Evolutionary conservation across 1,140 invertebrate genomes (phyloP).

Genomic region (Gonioctena quinquepunctata): DNA sequence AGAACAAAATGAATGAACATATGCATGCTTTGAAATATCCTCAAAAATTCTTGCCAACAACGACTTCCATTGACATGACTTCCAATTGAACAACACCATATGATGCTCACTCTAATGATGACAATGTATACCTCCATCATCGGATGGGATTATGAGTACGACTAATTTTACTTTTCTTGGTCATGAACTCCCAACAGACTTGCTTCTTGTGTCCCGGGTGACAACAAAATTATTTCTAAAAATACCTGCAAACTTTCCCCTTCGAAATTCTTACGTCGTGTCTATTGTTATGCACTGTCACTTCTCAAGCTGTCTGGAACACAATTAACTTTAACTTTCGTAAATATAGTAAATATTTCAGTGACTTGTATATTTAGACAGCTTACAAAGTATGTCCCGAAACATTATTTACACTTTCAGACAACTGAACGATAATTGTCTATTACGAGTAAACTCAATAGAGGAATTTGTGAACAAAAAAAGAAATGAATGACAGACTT

Average conservation of each 20-base stretch:
- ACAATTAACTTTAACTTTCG: conserved; percentile 21
- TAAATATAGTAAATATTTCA: conserved; percentile 19
- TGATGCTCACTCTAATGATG: too few species aligned
- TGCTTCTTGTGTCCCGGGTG: too few species aligned
- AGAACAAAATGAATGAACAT: too few species aligned
- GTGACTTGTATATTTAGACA: conserved; percentile 25
- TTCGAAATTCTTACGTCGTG: conserved; percentile 13
- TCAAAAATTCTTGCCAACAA: too few species aligned
- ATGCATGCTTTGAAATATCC: too few species aligned
- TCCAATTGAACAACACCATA: too few species aligned
- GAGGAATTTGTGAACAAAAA: conserved; percentile 16
- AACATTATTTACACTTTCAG: conserved; percentile 2
- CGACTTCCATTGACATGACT: too few species aligned
- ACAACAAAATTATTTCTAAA: conserved; percentile 17
- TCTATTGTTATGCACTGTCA: conserved; percentile 24
- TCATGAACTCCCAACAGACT: too few species aligned
- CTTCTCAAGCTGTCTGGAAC: conserved; percentile 18
- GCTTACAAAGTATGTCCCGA: neutral
- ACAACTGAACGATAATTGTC: conserved; percentile 16
- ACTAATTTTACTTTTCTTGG: too few species aligned
- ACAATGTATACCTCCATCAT: too few species aligned
- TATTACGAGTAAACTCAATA: conserved; percentile 3
- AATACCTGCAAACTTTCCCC: conserved; percentile 8
- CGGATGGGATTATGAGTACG: too few species aligned
- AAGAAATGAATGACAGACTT: conserved; percentile 3